Evolutionary conservation across 2,113 vertebrate genomes (phyloP), one percentile per base, ranked within the genome.

Genomic region (Melierax canorus): DNA sequence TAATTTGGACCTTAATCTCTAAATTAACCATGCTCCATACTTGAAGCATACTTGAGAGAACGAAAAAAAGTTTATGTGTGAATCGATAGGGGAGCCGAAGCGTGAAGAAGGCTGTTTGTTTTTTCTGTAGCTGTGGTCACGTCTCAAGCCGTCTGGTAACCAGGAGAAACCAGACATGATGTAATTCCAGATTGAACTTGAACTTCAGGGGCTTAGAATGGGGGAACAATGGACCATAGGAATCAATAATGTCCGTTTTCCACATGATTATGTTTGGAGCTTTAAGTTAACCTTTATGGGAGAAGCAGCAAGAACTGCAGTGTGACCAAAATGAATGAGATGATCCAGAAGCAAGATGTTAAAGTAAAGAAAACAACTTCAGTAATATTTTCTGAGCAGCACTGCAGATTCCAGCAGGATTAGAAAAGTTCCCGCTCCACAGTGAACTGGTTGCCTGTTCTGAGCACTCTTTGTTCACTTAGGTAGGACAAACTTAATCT

Each of bases 401-500:
- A 56, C 85, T 97, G 97, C 95, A 96, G 98, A 98, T 98, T 98
- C 97, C 98, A 97, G 91, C 85, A 97, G 98, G 98, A 98, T 98
- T 98, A 98, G 97, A 95, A 97, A 98, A 97, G 97, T 98, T 98
- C 97, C 97, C 93, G 26, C 97, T 98, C 97, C 97, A 94, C 96
- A 98, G 97, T 98, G 92, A 98, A 98, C 98, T 94, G 82, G 96
- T 98, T 98, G 98, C 97, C 98, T 98, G 95, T 98, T 99, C 98
- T 99, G 98, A 99, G 98, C 97, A 92, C 94, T 98, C 99, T 99
- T 99, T 99, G 99, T 99, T 99, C 98, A 89, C 98, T 98, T 99
- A 99, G 99, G 99, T 99, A 99, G 98, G 98, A 99, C 99, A 99
- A 99, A 99, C 98, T 98, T 99, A 99, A 99, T 99, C 99, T 99